These are phyloP conservation scores for Phoxinus phoxinus DNA, from an alignment of 2,113 vertebrate species.

Conservation along the genomic window DNA sequence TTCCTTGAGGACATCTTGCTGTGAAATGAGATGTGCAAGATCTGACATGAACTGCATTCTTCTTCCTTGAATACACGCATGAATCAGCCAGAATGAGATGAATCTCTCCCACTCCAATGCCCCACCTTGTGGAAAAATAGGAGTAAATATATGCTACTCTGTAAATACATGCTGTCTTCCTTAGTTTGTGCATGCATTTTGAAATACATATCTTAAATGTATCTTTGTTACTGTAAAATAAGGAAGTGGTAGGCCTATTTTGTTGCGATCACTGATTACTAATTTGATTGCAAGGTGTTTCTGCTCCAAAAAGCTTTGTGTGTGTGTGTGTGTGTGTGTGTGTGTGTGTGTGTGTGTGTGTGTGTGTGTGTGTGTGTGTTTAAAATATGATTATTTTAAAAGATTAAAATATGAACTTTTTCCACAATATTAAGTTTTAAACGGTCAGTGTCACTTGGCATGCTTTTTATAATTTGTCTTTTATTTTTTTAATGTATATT, in stretches of 20 bases:
- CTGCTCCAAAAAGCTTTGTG: background rate
- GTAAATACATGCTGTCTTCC: background rate
- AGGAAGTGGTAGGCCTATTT: background rate
- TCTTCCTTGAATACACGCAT: constrained; percentile 1
- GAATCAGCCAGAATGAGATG: background rate
- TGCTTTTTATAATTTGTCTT: too few relatives aligned
- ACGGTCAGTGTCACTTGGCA: too few relatives aligned
- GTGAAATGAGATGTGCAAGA: constrained; percentile 27
- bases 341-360: too few relatives aligned
- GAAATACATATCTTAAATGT: background rate
- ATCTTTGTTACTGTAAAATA: background rate
- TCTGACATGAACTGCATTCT: constrained; percentile 54
- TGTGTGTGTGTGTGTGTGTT: too few relatives aligned
- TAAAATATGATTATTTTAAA: too few relatives aligned
- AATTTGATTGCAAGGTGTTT: background rate
- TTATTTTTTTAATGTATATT: background rate
- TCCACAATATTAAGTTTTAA: too few relatives aligned
- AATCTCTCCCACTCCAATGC: background rate
- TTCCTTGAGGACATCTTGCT: constrained; percentile 23
- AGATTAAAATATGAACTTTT: too few relatives aligned
- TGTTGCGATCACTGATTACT: background rate
- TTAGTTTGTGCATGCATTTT: background rate
- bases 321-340: too few relatives aligned
- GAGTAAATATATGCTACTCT: background rate
- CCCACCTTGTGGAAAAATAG: constrained; percentile 51